Evolutionary conservation across 2,797 vertebrate genomes (phyloP).

Genomic region (Miichthys miiuy): DNA sequence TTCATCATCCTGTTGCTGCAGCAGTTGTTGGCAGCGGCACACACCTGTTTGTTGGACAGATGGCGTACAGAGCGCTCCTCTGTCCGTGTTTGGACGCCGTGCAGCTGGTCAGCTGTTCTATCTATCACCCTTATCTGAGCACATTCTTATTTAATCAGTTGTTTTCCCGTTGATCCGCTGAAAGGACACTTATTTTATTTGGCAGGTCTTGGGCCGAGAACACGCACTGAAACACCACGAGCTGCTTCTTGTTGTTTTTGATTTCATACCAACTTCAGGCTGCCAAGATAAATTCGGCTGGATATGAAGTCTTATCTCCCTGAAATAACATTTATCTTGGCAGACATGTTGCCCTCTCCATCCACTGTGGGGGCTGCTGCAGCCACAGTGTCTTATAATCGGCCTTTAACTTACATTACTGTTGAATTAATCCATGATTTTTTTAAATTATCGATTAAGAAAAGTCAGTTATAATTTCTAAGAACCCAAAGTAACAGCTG

Average conservation of each 20-base stretch:
- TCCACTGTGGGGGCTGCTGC: conserved; percentile 2
- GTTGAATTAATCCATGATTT: too few relatives aligned
- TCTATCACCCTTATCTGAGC: conserved; percentile 21
- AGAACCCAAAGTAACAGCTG: neutral
- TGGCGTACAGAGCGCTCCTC: conserved; percentile 49
- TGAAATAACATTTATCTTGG: conserved; percentile 26
- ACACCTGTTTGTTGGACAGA: conserved; percentile 69
- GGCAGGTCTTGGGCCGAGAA: neutral
- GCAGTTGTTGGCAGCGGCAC: conserved; percentile 46
- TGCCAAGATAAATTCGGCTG: conserved; percentile 29
- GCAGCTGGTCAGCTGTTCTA: conserved; percentile 56
- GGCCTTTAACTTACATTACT: neutral
- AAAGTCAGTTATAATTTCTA: too few relatives aligned
- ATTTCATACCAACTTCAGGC: neutral
- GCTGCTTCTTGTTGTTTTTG: neutral
- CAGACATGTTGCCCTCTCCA: neutral
- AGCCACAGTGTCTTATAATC: neutral
- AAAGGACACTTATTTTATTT: conserved; percentile 19
- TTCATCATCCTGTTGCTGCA: conserved; percentile 24
- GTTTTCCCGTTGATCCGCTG: conserved; percentile 23
- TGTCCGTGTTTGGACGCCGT: neutral
- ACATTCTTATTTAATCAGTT: conserved; percentile 41
- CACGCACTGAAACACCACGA: neutral
- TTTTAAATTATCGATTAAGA: too few relatives aligned
- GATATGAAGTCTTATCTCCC: neutral